A percentile compares a stretch with the other conserved stretches of the same genome.
Evolutionary conservation across 2,797 vertebrate genomes (phyloP).

Genomic region (Hipposideros larvatus): DNA sequence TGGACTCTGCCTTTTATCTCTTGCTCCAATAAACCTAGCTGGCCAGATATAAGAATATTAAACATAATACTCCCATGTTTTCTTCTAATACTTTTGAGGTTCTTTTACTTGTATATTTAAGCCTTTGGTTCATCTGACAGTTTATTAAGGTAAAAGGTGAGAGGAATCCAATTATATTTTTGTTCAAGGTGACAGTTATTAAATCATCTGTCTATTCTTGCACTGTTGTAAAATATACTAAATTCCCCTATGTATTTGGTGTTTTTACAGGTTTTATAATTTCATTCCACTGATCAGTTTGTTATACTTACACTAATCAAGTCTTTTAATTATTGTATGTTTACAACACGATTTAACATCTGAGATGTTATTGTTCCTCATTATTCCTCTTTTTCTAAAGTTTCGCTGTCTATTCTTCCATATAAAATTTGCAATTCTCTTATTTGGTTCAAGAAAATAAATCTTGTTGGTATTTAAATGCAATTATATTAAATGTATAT

Average conservation of each 20-base stretch:
- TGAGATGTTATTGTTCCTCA: background rate
- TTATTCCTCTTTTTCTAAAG: background rate
- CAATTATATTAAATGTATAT: background rate
- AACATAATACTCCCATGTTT: background rate
- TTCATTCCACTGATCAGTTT: background rate
- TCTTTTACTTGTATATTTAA: background rate
- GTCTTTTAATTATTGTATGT: background rate
- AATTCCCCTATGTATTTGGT: background rate
- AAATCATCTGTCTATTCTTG: background rate
- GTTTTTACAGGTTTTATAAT: background rate
- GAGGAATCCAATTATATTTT: background rate
- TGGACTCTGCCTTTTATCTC: background rate
- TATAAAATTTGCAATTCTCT: background rate
- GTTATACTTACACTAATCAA: background rate
- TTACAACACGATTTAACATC: constrained; percentile 14
- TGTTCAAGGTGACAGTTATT: background rate
- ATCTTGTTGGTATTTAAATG: background rate
- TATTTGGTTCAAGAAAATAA: background rate
- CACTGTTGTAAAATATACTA: background rate
- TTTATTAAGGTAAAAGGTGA: background rate
- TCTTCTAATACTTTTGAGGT: background rate
- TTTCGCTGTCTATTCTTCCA: background rate
- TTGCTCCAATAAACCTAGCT: background rate
- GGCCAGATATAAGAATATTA: background rate
- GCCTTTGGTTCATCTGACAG: background rate